Evolutionary conservation across 2,888 invertebrate genomes (phyloP), one percentile per base, ranked within the genome.

Genomic region (Ormyrus thymus): DNA sequence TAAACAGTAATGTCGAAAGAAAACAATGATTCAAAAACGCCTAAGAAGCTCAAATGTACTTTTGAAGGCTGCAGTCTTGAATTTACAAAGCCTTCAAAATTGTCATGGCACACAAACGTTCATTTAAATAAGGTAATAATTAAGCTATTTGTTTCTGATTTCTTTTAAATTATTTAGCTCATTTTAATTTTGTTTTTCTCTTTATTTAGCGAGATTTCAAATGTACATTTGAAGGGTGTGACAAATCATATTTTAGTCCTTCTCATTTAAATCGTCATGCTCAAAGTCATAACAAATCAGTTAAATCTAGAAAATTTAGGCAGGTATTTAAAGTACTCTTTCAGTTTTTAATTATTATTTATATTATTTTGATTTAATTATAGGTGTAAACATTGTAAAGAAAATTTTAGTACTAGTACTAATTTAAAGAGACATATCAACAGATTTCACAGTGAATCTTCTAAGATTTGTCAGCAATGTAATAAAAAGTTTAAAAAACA

Each of bases 231-330:
- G 11, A 53, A 46, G 64, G 45, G 2, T 78, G 78, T 55, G 56
- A 76, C 50, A 76, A 76, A 64, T 29, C 70, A 48, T 76, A 76
- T 6, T 43, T 15, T 43, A 69, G 45, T 55, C 55, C 61, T 70
- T 62, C 61, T 13, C 69, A 70, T 29, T 76, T 76, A 10, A 69
- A 70, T 62, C 55, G 76, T 0, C 70, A 70, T 70, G 43, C 11
- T 46, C 8, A 48, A 46, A 69, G 6, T 9, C 76, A 76, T n/a
- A 6, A 62, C 6, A 56, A 29, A 45, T 29, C 29, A 29, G 29
- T 29, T 29, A 59, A 29, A 2, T 29, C 9, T 9, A 15, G 59
- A 51, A 66, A 66, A 59, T 50, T 9, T 51, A 43, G 11, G 51
- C 59, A 48, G 43, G 56, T 51, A 6, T 59, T 11, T 46, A 1